Percentiles rank a stretch among this genome's conserved stretches.
These are phyloP conservation scores for Pempheris klunzingeri DNA, from an alignment of 2,797 vertebrate species.

Conservation along the genomic window DNA sequence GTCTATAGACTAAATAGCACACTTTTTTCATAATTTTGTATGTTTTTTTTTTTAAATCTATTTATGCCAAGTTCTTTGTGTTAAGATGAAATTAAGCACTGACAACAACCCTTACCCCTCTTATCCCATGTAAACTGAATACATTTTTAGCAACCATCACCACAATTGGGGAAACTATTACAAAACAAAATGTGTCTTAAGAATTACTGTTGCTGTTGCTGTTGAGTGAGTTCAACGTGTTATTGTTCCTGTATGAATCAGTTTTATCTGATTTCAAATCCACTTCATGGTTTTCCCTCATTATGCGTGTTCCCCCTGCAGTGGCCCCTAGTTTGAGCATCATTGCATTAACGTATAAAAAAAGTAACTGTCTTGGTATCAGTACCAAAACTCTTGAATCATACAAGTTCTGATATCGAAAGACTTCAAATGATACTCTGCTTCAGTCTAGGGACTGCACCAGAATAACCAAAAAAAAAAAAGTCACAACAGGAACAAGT, in stretches of 20 bases:
- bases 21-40: background rate
- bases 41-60: too few relatives aligned
- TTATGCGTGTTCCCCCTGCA: too few relatives aligned
- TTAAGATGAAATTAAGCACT: background rate
- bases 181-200: background rate
- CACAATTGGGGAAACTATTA: background rate
- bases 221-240: background rate
- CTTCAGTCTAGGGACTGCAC: background rate
- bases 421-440: background rate
- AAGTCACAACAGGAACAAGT: constrained; percentile 14
- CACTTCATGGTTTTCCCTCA: background rate
- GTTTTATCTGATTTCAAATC: background rate
- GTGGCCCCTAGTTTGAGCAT: background rate
- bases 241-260: background rate
- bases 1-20: background rate
- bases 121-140: background rate
- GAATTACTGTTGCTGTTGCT: background rate
- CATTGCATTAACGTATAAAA: background rate
- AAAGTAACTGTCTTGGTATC: background rate
- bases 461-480: background rate
- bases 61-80: too few relatives aligned
- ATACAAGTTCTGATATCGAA: background rate
- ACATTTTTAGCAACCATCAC: background rate
- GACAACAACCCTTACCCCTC: too few relatives aligned
- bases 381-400: background rate